Percentiles rank a stretch among this genome's conserved stretches.
These are phyloP conservation scores for Wiebesia pumilae DNA, from an alignment of 1,140 invertebrate genomes.

Conservation along the genomic window DNA sequence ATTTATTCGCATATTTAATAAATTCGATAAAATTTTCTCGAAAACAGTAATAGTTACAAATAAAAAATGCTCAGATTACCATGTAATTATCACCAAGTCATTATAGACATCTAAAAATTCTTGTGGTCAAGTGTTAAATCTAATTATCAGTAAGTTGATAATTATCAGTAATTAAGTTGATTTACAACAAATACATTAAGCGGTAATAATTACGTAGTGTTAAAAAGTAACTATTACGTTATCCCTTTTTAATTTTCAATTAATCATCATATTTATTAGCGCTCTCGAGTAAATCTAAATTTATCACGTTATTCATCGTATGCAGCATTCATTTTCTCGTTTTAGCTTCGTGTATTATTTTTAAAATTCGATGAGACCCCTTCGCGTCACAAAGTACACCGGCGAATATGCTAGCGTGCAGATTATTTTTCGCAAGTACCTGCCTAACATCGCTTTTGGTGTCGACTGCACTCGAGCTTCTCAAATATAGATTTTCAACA, in stretches of 20 bases:
- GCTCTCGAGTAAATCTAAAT: constrained; percentile 15
- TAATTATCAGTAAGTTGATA: no score
- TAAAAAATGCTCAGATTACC: neutral
- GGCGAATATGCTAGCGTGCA: neutral
- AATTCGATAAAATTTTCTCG: neutral
- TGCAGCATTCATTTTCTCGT: neutral
- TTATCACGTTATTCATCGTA: constrained; percentile 42
- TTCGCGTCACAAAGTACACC: no score
- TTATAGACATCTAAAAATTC: neutral
- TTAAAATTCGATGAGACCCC: constrained; percentile 30
- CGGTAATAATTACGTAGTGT: neutral
- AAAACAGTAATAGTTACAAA: neutral
- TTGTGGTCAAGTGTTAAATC: neutral
- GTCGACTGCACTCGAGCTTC: neutral
- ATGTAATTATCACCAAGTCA: neutral
- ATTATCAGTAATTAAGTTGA: neutral
- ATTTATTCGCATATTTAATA: neutral
- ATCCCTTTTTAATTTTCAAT: neutral
- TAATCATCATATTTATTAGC: neutral
- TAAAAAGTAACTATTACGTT: neutral
- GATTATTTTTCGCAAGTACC: constrained; percentile 20
- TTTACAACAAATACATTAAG: neutral
- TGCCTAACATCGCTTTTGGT: neutral
- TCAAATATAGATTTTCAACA: constrained; percentile 52
- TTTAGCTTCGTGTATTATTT: constrained; percentile 26